A percentile compares a stretch with the other conserved stretches of the same genome.
Conservation (phyloP, 2,888 invertebrate genomes). For the Phalangium opilio region DNA sequence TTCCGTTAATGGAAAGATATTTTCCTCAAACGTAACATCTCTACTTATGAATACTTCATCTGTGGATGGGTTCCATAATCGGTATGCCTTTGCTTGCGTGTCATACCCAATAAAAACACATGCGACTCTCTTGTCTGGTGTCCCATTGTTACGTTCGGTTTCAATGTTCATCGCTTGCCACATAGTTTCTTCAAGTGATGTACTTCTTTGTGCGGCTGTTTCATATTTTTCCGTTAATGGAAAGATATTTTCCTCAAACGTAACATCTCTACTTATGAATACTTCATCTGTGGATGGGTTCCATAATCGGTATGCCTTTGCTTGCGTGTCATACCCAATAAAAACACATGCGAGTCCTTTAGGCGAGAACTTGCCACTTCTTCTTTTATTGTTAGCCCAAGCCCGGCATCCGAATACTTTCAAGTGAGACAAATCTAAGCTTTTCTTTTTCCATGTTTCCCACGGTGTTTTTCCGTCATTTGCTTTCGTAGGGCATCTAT, state of each 20-base stretch:
- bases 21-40: too few species aligned
- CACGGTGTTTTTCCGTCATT: conserved; percentile 11
- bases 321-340: conserved; percentile 15
- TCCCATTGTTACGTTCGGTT: too few species aligned
- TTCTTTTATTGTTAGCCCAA: conserved; percentile 7
- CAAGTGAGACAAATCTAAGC: conserved; percentile 9
- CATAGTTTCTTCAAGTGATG: too few species aligned
- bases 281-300: conserved; percentile 5
- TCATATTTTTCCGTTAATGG: background rate
- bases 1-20: too few species aligned
- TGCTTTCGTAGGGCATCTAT: conserved; percentile 10
- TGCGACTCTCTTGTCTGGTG: too few species aligned
- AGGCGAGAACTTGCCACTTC: conserved; percentile 7
- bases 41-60: too few species aligned
- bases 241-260: conserved; percentile 1
- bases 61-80: too few species aligned
- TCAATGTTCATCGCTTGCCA: too few species aligned
- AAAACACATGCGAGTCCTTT: conserved; percentile 7
- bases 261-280: conserved; percentile 11
- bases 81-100: too few species aligned
- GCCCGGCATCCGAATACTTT: conserved; percentile 15
- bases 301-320: conserved; percentile 7
- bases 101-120: too few species aligned
- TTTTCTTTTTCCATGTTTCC: conserved; percentile 14
- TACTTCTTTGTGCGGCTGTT: too few species aligned